Base-by-base conservation (phyloP, 2,113 vertebrate genomes). In the Lucifuga dentata region DNA sequence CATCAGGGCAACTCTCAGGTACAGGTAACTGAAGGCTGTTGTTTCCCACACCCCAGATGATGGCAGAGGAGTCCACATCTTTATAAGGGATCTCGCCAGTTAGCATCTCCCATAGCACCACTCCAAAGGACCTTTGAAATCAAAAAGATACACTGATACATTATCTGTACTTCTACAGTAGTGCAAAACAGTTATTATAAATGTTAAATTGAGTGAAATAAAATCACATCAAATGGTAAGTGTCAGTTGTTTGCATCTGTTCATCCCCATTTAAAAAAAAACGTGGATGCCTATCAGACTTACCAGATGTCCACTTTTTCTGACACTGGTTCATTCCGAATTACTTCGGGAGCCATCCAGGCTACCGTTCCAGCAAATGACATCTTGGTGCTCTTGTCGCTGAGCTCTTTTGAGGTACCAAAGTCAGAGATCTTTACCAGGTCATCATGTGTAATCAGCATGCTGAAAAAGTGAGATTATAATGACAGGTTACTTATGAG, bases 341-440 rank as follows among this genome's bases (percentile, higher is more conserved):
- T 99, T 35, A 99, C 98, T 85, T 99, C 98, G 0, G 97, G 97
- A 0, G 98, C 98, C 98, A 99, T 99, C 98, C 98, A 99, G 78
- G 98, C 97, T 73, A 99, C 97, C 0, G 97, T 99, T 68, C 98
- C 97, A 0, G 98, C 98, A 2, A 99, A 99, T 12, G 97, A 99
- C 98, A 99, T 99, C 93, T 98, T 98, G 87, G 96, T 99, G 93
- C 98, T 99, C 89, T 99, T 99, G 92, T 99, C 98, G 2, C 94
- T 95, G 80, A 99, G 92, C 79, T 98, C 97, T 88, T 97, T 98
- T 40, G 98, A 98, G 35, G 97, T 99, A 76, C 98, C 97, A 15
- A 99, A 99, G 89, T 99, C 98, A 0, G 97, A 99, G 92, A 99
- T 99, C 94, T 99, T 99, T 77, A 99, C 97, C 91, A 99, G 92